Evolutionary conservation across 2,113 vertebrate species (phyloP).

Genomic region (Oryzias melastigma): DNA sequence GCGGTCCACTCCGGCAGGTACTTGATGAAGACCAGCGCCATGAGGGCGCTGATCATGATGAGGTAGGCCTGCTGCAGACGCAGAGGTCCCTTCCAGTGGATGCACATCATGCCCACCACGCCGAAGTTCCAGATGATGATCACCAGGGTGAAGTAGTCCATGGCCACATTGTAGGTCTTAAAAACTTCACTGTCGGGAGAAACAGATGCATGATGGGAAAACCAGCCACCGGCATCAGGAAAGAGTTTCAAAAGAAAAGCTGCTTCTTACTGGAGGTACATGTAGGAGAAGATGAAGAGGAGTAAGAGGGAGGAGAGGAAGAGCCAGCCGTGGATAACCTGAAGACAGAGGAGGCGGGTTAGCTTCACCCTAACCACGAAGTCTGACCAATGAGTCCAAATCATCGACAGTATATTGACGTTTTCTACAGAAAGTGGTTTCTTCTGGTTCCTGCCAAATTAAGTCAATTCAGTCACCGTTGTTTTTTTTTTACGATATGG

Average conservation of each 20-base stretch:
- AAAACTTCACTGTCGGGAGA: constrained; percentile 87
- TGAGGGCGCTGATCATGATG: constrained; percentile 99
- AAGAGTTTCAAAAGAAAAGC: background rate
- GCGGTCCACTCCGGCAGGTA: constrained; percentile 99
- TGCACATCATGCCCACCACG: constrained; percentile 98
- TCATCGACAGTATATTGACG: too few species aligned
- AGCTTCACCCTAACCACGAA: background rate
- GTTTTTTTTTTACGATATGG: too few species aligned
- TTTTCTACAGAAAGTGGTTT: too few species aligned
- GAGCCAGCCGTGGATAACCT: constrained; percentile 99
- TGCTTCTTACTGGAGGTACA: constrained; percentile 93
- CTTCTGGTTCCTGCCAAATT: too few species aligned
- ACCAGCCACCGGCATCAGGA: background rate
- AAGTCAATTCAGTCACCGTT: too few species aligned
- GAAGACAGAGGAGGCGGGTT: background rate
- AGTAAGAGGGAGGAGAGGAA: constrained; percentile 95
- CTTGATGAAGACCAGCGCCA: constrained; percentile 99
- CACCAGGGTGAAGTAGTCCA: constrained; percentile 92
- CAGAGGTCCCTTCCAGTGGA: constrained; percentile 97
- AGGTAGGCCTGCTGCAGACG: constrained; percentile 97
- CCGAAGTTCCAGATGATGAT: constrained; percentile 97
- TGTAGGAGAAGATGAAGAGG: constrained; percentile 98
- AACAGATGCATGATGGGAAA: background rate
- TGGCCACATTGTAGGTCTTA: constrained; percentile 97
- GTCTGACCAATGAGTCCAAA: too few species aligned